A percentile compares a stretch with the other conserved stretches of the same genome.
These are phyloP conservation scores for Cyphomyrmex costatus DNA, from an alignment of 1,140 invertebrate genomes.

Conservation along the genomic window DNA sequence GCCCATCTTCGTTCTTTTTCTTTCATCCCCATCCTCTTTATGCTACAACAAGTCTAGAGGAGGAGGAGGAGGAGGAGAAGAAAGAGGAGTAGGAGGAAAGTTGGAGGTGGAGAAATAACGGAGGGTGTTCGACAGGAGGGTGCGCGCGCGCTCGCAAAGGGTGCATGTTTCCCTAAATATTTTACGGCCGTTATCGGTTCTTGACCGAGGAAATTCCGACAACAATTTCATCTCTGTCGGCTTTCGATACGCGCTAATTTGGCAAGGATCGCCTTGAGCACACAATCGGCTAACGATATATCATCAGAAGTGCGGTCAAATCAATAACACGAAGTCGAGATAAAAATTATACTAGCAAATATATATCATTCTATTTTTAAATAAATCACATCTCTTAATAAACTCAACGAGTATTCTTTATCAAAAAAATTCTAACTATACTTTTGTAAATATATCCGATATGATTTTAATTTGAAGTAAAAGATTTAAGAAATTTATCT, in stretches of 20 bases:
- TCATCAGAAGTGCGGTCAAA: constrained; percentile 29
- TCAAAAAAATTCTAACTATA: not conserved
- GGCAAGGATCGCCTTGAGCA: constrained; percentile 32
- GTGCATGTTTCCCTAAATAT: constrained; percentile 79
- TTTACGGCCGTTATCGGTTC: constrained; percentile 77
- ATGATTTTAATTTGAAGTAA: not conserved
- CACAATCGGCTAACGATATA: constrained; percentile 41
- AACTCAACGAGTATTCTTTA: not conserved
- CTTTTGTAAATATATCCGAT: not conserved
- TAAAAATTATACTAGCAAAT: constrained; percentile 15
- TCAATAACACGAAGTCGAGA: constrained; percentile 23
- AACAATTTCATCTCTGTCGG: constrained; percentile 71
- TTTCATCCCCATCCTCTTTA: constrained; percentile 59
- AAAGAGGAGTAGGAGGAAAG: constrained; percentile 27
- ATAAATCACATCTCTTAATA: not conserved
- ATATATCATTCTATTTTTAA: not conserved
- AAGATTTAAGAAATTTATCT: not conserved
- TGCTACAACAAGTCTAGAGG: constrained; percentile 55
- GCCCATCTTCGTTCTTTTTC: constrained; percentile 70
- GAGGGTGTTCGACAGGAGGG: constrained; percentile 68
- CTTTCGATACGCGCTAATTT: constrained; percentile 67
- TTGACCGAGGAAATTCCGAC: constrained; percentile 77
- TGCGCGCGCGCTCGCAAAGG: constrained; percentile 44
- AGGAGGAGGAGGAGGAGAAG: constrained; percentile 30
- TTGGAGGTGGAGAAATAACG: constrained; percentile 74